A percentile compares a stretch with the other conserved stretches of the same genome.
Evolutionary conservation across 2,888 invertebrate genomes (phyloP).

Genomic region (Drosophila nr. fundita): DNA sequence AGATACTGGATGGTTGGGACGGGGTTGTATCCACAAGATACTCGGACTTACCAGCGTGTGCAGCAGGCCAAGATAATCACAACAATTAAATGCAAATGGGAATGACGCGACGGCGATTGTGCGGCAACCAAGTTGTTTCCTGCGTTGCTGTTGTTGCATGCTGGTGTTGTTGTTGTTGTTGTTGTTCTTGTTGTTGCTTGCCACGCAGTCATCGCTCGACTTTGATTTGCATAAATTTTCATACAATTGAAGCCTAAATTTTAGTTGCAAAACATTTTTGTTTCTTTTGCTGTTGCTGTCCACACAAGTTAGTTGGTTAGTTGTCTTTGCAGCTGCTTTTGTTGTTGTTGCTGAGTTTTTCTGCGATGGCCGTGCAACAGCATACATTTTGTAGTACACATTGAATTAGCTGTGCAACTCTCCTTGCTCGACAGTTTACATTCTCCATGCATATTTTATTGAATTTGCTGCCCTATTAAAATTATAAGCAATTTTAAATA

Average conservation of each 20-base stretch:
- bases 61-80: constrained; percentile 83
- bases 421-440: constrained; percentile 17
- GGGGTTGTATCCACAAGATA: constrained; percentile 39
- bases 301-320: constrained; percentile 39
- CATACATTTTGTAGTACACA: constrained; percentile 73
- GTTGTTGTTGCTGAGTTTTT: constrained; percentile 40
- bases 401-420: constrained; percentile 29
- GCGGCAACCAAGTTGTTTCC: constrained; percentile 53
- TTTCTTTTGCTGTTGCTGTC: constrained; percentile 45
- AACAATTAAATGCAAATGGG: constrained; percentile 83
- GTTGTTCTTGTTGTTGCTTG: constrained; percentile 55
- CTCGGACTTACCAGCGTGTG: constrained; percentile 79
- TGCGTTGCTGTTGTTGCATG: constrained; percentile 42
- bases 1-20: neutral
- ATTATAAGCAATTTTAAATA: neutral
- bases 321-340: constrained; percentile 31
- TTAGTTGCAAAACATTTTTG: constrained; percentile 65
- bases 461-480: neutral
- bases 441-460: constrained; percentile 31
- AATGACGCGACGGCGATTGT: constrained; percentile 71
- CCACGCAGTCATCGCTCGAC: constrained; percentile 72
- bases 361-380: constrained; percentile 61
- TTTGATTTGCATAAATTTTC: constrained; percentile 77
- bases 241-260: constrained; percentile 72
- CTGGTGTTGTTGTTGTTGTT: constrained; percentile 32